These are phyloP conservation scores for Hyposoter didymator DNA, from an alignment of 2,888 invertebrate species.

Conservation along the genomic window DNA sequence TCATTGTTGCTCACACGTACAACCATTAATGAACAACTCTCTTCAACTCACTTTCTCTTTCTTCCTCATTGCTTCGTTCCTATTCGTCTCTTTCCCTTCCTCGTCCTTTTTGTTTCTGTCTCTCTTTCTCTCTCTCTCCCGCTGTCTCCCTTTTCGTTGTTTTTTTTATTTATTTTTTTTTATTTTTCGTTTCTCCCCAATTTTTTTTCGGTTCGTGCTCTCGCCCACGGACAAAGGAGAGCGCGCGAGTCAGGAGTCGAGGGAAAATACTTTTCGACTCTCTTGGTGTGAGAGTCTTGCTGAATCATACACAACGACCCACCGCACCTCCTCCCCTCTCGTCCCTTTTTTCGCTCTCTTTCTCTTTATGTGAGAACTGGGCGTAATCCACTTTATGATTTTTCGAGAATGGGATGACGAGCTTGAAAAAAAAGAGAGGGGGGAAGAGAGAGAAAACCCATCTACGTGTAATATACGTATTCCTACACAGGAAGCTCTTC, in stretches of 20 bases:
- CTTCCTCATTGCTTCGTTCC: constrained; percentile 31
- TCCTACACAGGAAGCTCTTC: constrained; percentile 32
- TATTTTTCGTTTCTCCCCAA: constrained; percentile 35
- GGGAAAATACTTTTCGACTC: constrained; percentile 57
- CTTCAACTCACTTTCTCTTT: constrained; percentile 17
- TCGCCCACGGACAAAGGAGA: constrained; percentile 56
- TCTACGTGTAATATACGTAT: constrained; percentile 34
- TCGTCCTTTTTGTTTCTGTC: constrained; percentile 44
- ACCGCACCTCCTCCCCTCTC: constrained; percentile 9
- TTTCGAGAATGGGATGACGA: constrained; percentile 46
- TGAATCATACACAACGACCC: constrained; percentile 48
- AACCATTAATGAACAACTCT: background rate
- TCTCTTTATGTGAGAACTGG: constrained; percentile 43
- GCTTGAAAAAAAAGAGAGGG: constrained; percentile 35
- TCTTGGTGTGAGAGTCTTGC: constrained; percentile 23
- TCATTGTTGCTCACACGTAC: constrained; percentile 5
- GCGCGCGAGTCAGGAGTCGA: constrained; percentile 55
- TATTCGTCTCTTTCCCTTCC: constrained; percentile 11
- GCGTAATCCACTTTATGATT: constrained; percentile 48
- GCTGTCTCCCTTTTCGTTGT: constrained; percentile 28
- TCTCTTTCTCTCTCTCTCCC: constrained; percentile 34
- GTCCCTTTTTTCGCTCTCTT: background rate
- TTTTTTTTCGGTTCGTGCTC: constrained; percentile 57
- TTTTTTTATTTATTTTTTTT: constrained; percentile 30
- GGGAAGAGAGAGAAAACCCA: constrained; percentile 10